Evolutionary conservation across 2,113 vertebrate species (phyloP).

Genomic region (zebrafish (Danio rerio)): DNA sequence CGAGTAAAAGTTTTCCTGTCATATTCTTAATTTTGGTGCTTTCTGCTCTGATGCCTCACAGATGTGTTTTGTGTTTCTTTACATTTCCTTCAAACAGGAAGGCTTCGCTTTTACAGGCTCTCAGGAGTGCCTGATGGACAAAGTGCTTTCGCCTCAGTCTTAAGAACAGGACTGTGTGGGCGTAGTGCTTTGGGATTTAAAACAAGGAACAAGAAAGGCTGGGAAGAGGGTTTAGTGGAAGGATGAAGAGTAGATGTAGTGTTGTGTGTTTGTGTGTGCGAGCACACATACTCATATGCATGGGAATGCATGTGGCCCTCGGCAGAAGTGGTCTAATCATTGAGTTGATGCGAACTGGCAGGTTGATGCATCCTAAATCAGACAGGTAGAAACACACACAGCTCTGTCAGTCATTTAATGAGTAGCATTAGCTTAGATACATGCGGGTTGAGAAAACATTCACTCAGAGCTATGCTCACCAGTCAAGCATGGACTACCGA

Average conservation of each 20-base stretch:
- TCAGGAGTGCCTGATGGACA: slow-evolving; percentile 29
- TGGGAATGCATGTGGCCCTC: background rate
- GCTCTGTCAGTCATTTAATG: slow-evolving; percentile 55
- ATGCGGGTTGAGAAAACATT: slow-evolving; percentile 50
- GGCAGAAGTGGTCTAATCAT: slow-evolving; percentile 38
- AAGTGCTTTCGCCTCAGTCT: slow-evolving; percentile 23
- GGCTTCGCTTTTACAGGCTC: slow-evolving; percentile 11
- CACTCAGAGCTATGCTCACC: slow-evolving; percentile 19
- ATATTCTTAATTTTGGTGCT: background rate
- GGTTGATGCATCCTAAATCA: slow-evolving; percentile 54
- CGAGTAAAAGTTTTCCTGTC: background rate
- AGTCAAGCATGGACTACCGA: slow-evolving; percentile 18
- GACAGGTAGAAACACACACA: slow-evolving; percentile 54
- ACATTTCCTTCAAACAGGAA: background rate
- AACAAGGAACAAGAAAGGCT: slow-evolving; percentile 1
- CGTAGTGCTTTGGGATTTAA: slow-evolving; percentile 21
- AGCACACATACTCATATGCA: background rate
- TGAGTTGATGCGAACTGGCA: slow-evolving; percentile 55
- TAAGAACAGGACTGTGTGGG: slow-evolving; percentile 22
- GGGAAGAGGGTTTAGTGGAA: background rate
- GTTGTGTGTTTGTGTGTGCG: background rate
- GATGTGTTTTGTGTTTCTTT: slow-evolving; percentile 20
- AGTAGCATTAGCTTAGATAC: slow-evolving; percentile 54
- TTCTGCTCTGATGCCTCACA: slow-evolving; percentile 1
- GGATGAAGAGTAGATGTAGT: slow-evolving; percentile 17